A percentile compares a stretch with the other conserved stretches of the same genome.
phyloP scores from a whole-genome alignment of 1,140 invertebrate genomes.

The honey bee (Apis mellifera) region Amel_HAv3.1 CM009933.2:4851001-4851500 shows the following conservation, averaged over 20 bases:
- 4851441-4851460: constrained; percentile 35
- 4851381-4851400: neutral
- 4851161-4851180: too few species aligned
- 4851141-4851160: too few species aligned
- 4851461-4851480: neutral
- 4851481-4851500: constrained; percentile 30
- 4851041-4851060: too few species aligned
- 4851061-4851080: too few species aligned
- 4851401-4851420: constrained; percentile 18
- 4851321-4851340: neutral
- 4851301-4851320: neutral
- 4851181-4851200: too few species aligned
- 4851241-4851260: neutral
- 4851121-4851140: neutral
- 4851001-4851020: neutral
- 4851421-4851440: constrained; percentile 1
- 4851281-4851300: neutral
- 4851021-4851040: neutral
- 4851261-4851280: neutral
- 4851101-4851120: neutral
- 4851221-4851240: neutral
- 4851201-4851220: neutral
- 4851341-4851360: neutral
- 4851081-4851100: too few species aligned
- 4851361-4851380: constrained; percentile 14